These are phyloP conservation scores for Pelosia muscerda DNA, from an alignment of 2,888 invertebrate species.

Conservation along the genomic window DNA sequence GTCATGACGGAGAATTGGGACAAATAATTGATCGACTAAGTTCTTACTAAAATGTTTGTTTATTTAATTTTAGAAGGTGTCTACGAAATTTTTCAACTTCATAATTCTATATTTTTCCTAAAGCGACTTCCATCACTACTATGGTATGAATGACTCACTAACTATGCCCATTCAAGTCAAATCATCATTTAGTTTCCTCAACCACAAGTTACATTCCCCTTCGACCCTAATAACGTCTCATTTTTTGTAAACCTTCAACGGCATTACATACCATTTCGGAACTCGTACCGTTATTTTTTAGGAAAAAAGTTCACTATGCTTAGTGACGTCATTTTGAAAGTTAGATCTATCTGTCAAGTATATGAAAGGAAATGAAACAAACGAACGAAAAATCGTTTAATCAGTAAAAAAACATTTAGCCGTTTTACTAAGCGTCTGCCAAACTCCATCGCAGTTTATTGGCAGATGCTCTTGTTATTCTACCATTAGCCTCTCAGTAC, in stretches of 20 bases:
- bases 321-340: constrained; percentile 11
- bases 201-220: constrained; percentile 1
- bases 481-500: no score
- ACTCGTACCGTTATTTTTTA: constrained; percentile 27
- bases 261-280: constrained; percentile 34
- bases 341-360: constrained; percentile 1
- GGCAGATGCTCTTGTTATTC: no score
- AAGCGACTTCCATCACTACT: not conserved
- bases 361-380: no score
- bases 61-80: no score
- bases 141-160: not conserved
- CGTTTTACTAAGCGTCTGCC: no score
- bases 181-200: constrained; percentile 13
- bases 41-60: no score
- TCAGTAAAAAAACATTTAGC: no score
- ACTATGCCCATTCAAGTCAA: constrained; percentile 8
- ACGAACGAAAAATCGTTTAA: no score
- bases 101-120: not conserved
- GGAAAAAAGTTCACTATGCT: not conserved
- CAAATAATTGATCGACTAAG: no score
- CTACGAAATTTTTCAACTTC: no score
- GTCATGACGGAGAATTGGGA: no score
- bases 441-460: no score
- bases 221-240: constrained; percentile 31
- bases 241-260: constrained; percentile 33